These are phyloP conservation scores for Agraylea sexmaculata DNA, from an alignment of 1,140 invertebrate genomes.

Conservation along the genomic window DNA sequence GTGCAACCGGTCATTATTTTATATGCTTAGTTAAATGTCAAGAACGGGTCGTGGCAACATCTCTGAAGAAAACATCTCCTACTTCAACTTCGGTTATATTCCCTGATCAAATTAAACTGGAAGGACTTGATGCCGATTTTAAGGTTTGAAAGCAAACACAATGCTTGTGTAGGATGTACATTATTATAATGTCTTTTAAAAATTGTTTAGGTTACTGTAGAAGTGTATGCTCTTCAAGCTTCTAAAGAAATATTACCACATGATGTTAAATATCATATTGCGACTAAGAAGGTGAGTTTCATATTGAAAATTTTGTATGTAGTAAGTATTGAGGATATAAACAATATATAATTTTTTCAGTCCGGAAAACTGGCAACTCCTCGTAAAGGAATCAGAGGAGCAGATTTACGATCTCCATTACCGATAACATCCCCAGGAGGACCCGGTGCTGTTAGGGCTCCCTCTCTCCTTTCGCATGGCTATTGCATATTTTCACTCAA, in stretches of 20 bases:
- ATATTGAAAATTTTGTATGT: not conserved
- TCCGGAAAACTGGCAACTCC: conserved; percentile 21
- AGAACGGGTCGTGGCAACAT: conserved; percentile 71
- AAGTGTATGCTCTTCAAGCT: conserved; percentile 75
- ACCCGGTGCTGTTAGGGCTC: conserved; percentile 64
- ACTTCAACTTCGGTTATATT: conserved; percentile 54
- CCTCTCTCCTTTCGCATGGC: conserved; percentile 65
- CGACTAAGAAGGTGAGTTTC: conserved; percentile 46
- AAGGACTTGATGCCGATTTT: conserved; percentile 74
- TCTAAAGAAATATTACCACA: conserved; percentile 66
- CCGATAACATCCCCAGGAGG: conserved; percentile 71
- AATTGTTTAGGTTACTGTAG: conserved; percentile 52
- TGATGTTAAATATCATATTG: conserved; percentile 75
- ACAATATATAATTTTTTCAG: conserved; percentile 15
- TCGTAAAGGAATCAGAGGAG: conserved; percentile 31
- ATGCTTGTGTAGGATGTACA: not conserved
- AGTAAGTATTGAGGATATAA: too few relatives aligned
- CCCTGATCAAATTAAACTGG: conserved; percentile 67
- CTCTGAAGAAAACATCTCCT: conserved; percentile 55
- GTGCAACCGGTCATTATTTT: conserved; percentile 74
- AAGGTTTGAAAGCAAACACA: conserved; percentile 34
- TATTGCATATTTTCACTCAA: conserved; percentile 70
- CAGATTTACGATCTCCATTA: conserved; percentile 48
- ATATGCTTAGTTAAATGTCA: conserved; percentile 74
- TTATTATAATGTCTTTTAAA: not conserved